Evolutionary conservation across 2,113 vertebrate genomes (phyloP).

Genomic region (Platysteira castanea): DNA sequence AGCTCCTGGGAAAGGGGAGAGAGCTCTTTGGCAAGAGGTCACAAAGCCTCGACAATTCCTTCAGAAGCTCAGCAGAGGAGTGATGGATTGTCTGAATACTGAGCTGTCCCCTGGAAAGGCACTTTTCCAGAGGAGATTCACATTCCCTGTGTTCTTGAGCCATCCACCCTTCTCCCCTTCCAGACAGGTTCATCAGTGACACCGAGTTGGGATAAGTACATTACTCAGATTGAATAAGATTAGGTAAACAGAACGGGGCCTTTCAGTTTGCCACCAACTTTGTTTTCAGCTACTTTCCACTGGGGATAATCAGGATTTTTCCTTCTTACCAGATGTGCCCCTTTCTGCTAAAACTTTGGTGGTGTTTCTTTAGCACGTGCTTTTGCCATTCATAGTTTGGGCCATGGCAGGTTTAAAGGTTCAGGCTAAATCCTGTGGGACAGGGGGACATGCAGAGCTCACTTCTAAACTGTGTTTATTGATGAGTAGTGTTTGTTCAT

Average conservation of each 20-base stretch:
- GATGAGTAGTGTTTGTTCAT: neutral
- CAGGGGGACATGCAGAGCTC: neutral
- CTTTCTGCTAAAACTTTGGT: neutral
- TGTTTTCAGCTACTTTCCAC: neutral
- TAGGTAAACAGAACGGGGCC: neutral
- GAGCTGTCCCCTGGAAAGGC: neutral
- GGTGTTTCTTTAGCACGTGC: fast-evolving
- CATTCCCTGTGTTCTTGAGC: neutral
- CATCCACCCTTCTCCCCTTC: neutral
- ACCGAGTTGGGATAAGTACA: neutral
- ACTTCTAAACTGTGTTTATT: neutral
- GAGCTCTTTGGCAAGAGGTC: neutral
- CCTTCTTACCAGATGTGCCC: neutral
- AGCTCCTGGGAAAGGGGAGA: neutral
- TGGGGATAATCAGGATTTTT: neutral
- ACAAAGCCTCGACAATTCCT: neutral
- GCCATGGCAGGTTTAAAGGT: neutral
- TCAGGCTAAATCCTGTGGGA: neutral
- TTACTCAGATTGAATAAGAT: neutral
- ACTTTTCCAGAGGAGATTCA: neutral
- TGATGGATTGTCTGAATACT: neutral
- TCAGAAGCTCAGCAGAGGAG: neutral
- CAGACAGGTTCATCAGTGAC: neutral
- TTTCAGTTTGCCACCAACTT: neutral
- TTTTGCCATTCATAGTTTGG: neutral